A percentile compares a stretch with the other conserved stretches of the same genome.
Evolutionary conservation across 2,113 vertebrate genomes (phyloP).

Genomic region (Serinus canaria): DNA sequence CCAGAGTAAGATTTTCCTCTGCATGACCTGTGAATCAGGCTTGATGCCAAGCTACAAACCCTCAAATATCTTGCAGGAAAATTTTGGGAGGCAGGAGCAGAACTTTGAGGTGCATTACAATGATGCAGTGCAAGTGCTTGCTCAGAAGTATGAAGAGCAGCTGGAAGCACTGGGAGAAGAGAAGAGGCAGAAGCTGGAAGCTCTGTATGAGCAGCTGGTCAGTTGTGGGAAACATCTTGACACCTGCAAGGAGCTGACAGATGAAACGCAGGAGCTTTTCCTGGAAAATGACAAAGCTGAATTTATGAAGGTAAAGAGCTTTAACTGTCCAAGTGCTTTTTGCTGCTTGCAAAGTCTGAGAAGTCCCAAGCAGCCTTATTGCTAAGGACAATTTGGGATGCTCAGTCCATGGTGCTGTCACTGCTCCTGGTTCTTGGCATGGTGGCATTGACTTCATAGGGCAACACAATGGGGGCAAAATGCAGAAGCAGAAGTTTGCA

Average conservation of each 20-base stretch:
- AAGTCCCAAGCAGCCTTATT: background rate
- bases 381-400: background rate
- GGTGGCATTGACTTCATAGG: background rate
- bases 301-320: slow-evolving; percentile 86
- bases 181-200: slow-evolving; percentile 88
- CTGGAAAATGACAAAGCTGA: slow-evolving; percentile 79
- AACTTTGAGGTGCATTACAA: slow-evolving; percentile 91
- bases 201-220: slow-evolving; percentile 88
- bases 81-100: slow-evolving; percentile 91
- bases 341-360: background rate
- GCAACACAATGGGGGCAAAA: background rate
- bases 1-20: background rate
- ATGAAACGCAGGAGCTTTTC: slow-evolving; percentile 81
- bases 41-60: background rate
- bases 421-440: background rate
- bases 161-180: slow-evolving; percentile 81
- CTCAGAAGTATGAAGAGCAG: slow-evolving; percentile 84
- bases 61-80: slow-evolving; percentile 81
- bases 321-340: background rate
- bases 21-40: background rate
- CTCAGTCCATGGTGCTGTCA: background rate
- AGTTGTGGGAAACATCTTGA: slow-evolving; percentile 84
- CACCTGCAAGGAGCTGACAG: slow-evolving; percentile 87
- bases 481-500: background rate
- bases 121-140: slow-evolving; percentile 86